phyloP scores from a whole-genome alignment of 1,140 invertebrate genomes.

The Monomorium pharaonis region DNA sequence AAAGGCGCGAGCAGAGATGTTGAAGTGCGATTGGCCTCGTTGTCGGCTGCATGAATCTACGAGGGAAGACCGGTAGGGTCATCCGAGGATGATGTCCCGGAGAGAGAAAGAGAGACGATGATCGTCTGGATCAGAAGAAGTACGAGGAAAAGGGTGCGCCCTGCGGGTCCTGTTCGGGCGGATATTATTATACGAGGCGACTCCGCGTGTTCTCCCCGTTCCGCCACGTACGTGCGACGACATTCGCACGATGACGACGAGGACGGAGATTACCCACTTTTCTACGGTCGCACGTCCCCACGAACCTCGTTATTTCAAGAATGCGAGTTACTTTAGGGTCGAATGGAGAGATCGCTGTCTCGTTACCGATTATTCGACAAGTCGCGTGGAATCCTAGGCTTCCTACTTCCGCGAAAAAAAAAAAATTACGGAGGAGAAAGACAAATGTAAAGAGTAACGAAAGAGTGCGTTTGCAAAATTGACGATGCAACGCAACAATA shows the following conservation, averaged over 20 bases:
- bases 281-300: constrained; percentile 50
- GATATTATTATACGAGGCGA: constrained; percentile 51
- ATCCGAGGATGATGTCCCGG: constrained; percentile 43
- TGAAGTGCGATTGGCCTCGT: constrained; percentile 74
- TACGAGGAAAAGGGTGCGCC: constrained; percentile 46
- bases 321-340: constrained; percentile 51
- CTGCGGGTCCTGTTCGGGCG: constrained; percentile 42
- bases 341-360: constrained; percentile 49
- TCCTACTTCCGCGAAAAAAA: not conserved
- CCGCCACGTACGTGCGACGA: constrained; percentile 42
- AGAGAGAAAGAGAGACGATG: constrained; percentile 50
- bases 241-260: constrained; percentile 19
- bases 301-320: constrained; percentile 60
- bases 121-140: constrained; percentile 63
- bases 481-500: not conserved
- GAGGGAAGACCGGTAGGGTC: constrained; percentile 35
- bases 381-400: not conserved
- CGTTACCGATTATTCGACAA: constrained; percentile 35
- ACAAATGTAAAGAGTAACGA: not conserved
- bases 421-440: not conserved
- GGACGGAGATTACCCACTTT: constrained; percentile 60
- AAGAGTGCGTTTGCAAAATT: not conserved
- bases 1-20: constrained; percentile 73
- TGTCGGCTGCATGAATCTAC: constrained; percentile 44
- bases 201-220: constrained; percentile 12